Evolutionary conservation across 2,797 vertebrate genomes (phyloP), one percentile per base, ranked within the genome.

Genomic region (Acrossocheilus fasciatus): DNA sequence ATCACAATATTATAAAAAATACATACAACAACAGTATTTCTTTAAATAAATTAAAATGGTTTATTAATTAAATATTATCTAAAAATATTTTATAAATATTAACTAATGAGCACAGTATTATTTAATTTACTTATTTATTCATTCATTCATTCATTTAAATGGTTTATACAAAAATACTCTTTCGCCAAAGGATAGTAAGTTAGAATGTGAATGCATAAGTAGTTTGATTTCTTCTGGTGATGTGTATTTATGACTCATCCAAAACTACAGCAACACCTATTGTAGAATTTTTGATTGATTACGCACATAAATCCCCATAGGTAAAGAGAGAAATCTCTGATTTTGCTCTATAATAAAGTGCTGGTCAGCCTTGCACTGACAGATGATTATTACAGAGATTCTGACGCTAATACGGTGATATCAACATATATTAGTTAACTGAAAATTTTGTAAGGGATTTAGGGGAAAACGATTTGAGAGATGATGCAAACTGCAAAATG

Each of bases 181-280:
- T 78, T 59, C 36, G 36, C 12, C n/a, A 1, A 62, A 62, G 39
- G 10, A 41, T 17, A 10, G 4, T 43, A 18, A 62, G 23, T 43
- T 2, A 41, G 34, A 76, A 23, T 54, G 30, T 54, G 50, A 77
- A 7, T 54, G 18, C 10, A 2, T 7, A 36, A 43, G 36, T 43
- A 54, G 10, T 54, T 54, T 0, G 15, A 50, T 47, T 41, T 78
- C 9, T n/a, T 78, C 6, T 0, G 0, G 20, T 1, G 11, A 78
- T 62, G 54, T 43, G 15, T 7, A 57, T n/a, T 78, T n/a, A 59
- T 59, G 36, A 59, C 34, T 77, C 50, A 57, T 57, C 34, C 18
- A 77, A 57, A 77, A 77, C 74, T 77, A n/a, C 34, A 77, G 50
- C 52, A 57, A n/a, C 43, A 74, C 4, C 8, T n/a, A 59, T n/a